Conservation (phyloP, 1,140 invertebrate genomes). For the Aleiodes sp. region DNA sequence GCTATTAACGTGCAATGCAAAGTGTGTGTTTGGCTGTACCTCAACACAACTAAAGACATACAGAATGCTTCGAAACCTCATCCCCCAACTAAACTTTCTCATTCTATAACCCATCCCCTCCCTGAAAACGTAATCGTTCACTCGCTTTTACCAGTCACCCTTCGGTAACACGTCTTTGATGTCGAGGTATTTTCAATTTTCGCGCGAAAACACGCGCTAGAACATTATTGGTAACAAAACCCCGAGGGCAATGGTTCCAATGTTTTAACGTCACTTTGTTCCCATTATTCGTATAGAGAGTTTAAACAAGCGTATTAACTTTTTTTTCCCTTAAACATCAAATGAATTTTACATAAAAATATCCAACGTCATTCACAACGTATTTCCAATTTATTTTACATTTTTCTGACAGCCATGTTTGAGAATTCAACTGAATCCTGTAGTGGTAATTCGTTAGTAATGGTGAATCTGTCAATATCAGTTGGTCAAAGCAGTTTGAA, state of each 20-base stretch:
- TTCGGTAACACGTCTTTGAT: slow-evolving; percentile 26
- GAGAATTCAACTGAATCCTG: no score
- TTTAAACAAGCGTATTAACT: not conserved
- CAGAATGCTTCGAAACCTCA: not conserved
- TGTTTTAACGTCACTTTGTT: slow-evolving; percentile 1
- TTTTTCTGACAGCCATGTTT: not conserved
- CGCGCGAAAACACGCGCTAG: slow-evolving; percentile 13
- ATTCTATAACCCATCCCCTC: not conserved
- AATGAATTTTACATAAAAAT: no score
- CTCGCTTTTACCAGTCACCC: not conserved
- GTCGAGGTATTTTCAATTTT: slow-evolving; percentile 28
- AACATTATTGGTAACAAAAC: no score
- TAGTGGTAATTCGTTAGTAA: no score
- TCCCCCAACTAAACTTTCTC: not conserved
- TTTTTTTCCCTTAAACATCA: not conserved
- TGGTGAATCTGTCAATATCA: no score
- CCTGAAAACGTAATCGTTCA: slow-evolving; percentile 11
- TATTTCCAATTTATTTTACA: not conserved
- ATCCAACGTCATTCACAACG: no score
- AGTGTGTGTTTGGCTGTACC: not conserved
- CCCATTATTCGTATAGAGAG: not conserved
- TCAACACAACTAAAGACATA: slow-evolving; percentile 1
- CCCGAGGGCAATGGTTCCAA: not conserved
- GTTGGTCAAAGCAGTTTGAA: no score
- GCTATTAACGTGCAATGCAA: slow-evolving; percentile 14